Evolutionary conservation across 2,888 invertebrate genomes (phyloP), one percentile per base, ranked within the genome.

Genomic region (Quadriops clusia): DNA sequence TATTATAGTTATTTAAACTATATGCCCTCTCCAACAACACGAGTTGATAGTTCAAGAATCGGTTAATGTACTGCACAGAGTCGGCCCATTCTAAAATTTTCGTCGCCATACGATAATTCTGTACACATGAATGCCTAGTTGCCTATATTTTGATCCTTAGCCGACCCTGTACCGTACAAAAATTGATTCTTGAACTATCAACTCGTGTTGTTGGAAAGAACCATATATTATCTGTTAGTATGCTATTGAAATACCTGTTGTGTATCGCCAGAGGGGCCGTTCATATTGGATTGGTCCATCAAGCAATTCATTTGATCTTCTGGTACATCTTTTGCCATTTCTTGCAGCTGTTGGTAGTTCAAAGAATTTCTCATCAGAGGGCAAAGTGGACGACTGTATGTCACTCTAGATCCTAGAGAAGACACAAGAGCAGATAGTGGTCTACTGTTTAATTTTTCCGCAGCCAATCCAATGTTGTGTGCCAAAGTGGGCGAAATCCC

Each of bases 401-500:
- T 45, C 25, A 50, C 46, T 30, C 44, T 53, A 1, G 60, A 54
- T 23, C 53, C 52, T 20, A 59, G 45, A 3, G 49, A 51, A 4
- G 60, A 53, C 3, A 60, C 50, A 17, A 61, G 35, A 3, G 50
- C 44, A 2, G 56, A 50, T 3, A 59, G 30, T 1, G 54, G 54
- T 27, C 48, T 45, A 20, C 44, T 47, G 23, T 56, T 50, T 15
- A 56, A 33, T 37, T 51, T 53, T 23, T 53, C 55, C n/a, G 61
- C 59, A 4, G 59, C 61, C 15, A 61, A 33, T 17, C 54, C 57
- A 29, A 62, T 62, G 35, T 61, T 62, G 33, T 61, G 60, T 0
- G 60, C 58, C 17, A 62, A 39, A 4, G 62, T 61, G 2, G 61
- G 61, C 3, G 61, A 61, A 29, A 62, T 54, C 2, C 58, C 58